phyloP scores from a whole-genome alignment of 2,797 vertebrate species.

The Hypotaenidia philippensis region DNA sequence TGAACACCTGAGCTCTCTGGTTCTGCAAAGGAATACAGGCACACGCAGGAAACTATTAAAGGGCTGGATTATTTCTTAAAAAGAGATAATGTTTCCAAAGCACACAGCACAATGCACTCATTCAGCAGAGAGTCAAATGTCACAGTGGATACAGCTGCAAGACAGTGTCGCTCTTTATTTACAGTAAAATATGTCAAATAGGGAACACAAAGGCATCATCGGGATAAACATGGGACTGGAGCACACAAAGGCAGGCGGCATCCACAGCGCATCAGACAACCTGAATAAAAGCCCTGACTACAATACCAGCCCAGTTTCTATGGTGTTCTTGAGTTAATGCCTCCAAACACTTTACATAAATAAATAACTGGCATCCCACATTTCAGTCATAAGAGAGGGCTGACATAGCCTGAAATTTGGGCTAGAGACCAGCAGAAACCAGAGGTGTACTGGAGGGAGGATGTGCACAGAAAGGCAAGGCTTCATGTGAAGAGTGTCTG shows the following conservation, averaged over 20 bases:
- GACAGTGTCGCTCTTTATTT: slow-evolving; percentile 57
- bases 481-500: not conserved
- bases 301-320: slow-evolving; percentile 54
- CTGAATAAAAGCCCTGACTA: slow-evolving; percentile 33
- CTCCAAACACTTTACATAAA: slow-evolving; percentile 34
- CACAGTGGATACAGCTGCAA: slow-evolving; percentile 61
- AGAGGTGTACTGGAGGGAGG: not conserved
- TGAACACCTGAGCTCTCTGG: not conserved
- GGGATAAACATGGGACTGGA: slow-evolving; percentile 41
- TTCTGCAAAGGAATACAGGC: slow-evolving; percentile 3
- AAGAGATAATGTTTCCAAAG: slow-evolving; percentile 55
- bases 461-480: not conserved
- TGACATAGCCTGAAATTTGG: not conserved
- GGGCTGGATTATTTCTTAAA: slow-evolving; percentile 49
- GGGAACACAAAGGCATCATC: slow-evolving; percentile 48
- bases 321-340: slow-evolving; percentile 35
- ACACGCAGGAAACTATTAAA: slow-evolving; percentile 27
- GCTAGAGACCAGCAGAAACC: not conserved
- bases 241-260: slow-evolving; percentile 57
- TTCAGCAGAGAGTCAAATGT: slow-evolving; percentile 67
- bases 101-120: slow-evolving; percentile 21
- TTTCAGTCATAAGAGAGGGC: not conserved
- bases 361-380: slow-evolving; percentile 35
- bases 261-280: slow-evolving; percentile 33
- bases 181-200: slow-evolving; percentile 65